Evolutionary conservation across 2,888 invertebrate genomes (phyloP).

Genomic region (Cantharis rustica): DNA sequence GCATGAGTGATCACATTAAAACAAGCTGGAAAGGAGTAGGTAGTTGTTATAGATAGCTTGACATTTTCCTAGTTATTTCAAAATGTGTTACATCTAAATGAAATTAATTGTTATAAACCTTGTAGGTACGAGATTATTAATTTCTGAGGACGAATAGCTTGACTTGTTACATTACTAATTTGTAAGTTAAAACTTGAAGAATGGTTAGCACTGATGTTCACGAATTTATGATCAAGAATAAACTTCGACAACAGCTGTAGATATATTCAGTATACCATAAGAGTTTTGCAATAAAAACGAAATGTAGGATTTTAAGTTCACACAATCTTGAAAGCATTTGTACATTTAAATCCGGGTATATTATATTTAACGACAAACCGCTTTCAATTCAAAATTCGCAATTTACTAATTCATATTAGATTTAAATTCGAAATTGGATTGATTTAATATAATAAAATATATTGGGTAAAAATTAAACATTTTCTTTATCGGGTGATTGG

Average conservation of each 20-base stretch:
- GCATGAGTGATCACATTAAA: slow-evolving; percentile 17
- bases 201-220: not conserved
- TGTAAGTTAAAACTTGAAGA: not conserved
- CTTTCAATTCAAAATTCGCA: not conserved
- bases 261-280: not conserved
- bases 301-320: not conserved
- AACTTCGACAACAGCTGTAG: not conserved
- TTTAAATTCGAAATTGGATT: not conserved
- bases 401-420: not conserved
- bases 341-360: not conserved
- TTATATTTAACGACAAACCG: not conserved
- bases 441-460: no score
- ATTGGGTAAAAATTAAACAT: no score
- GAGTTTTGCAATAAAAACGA: not conserved
- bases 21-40: slow-evolving; percentile 4
- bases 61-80: slow-evolving; percentile 11
- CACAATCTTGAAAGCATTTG: not conserved
- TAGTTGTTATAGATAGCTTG: not conserved
- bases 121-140: not conserved
- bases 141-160: not conserved
- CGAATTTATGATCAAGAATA: not conserved
- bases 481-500: no score
- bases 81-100: not conserved
- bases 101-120: not conserved
- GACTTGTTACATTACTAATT: not conserved